Percentiles rank a stretch among this genome's conserved stretches.
Evolutionary conservation across 35 echinoderm and acorn worm genomes (phyloP).

Genomic region (Chiridota heheva): DNA sequence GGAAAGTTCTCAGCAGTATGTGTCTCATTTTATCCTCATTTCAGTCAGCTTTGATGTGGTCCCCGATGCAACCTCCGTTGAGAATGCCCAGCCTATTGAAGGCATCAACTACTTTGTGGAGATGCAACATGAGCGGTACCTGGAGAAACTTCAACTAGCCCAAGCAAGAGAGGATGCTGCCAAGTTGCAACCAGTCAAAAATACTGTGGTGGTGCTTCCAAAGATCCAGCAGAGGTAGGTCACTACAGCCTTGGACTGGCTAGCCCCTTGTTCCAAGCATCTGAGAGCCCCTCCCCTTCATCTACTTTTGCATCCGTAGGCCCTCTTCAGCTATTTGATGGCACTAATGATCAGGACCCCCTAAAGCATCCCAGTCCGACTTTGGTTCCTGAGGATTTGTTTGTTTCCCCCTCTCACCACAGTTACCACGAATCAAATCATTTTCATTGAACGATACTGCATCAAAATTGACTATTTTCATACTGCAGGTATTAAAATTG

Average conservation of each 20-base stretch:
- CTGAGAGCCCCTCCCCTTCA: not conserved
- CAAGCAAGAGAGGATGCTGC: slow-evolving; percentile 46
- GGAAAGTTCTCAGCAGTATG: too few relatives aligned
- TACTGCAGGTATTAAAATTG: too few relatives aligned
- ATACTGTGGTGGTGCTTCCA: slow-evolving; percentile 88
- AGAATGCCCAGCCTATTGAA: slow-evolving; percentile 74
- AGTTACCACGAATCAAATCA: too few relatives aligned
- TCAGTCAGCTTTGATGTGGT: slow-evolving; percentile 87
- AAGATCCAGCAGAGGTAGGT: slow-evolving; percentile 76
- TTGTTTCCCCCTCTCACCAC: too few relatives aligned
- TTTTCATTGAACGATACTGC: too few relatives aligned
- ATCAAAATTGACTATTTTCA: too few relatives aligned
- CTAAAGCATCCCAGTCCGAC: too few relatives aligned
- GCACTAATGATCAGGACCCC: too few relatives aligned
- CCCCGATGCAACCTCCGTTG: slow-evolving; percentile 60
- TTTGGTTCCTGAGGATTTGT: too few relatives aligned
- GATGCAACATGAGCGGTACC: slow-evolving; percentile 72
- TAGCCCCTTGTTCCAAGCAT: not conserved
- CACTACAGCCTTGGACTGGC: not conserved
- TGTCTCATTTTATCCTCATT: not conserved
- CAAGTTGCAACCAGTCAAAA: slow-evolving; percentile 51
- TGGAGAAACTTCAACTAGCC: slow-evolving; percentile 67
- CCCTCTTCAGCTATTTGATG: too few relatives aligned
- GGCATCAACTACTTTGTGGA: slow-evolving; percentile 93
- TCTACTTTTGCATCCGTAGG: too few relatives aligned